Evolutionary conservation across 2,888 invertebrate genomes (phyloP).

Genomic region (Thera obeliscata): DNA sequence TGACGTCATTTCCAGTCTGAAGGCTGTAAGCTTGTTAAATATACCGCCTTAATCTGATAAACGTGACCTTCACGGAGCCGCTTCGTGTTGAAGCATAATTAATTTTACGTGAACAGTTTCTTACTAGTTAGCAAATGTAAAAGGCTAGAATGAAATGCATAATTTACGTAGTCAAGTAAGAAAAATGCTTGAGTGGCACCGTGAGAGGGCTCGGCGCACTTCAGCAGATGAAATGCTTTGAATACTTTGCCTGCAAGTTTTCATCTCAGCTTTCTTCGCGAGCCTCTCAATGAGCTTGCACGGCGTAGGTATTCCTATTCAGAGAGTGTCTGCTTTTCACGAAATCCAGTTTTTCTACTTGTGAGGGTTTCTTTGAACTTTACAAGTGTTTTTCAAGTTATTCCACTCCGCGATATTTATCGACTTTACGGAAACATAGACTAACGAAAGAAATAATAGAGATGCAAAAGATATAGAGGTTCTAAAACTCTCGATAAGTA

Average conservation of each 20-base stretch:
- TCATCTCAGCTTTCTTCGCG: conserved; percentile 50
- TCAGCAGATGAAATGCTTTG: conserved; percentile 54
- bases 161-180: conserved; percentile 23
- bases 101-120: conserved; percentile 34
- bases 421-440: not conserved
- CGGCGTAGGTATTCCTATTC: conserved; percentile 50
- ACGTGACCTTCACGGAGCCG: conserved; percentile 52
- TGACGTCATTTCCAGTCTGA: conserved; percentile 74
- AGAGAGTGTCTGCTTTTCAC: conserved; percentile 45
- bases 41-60: conserved; percentile 68
- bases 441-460: not conserved
- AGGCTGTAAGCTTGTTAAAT: conserved; percentile 67
- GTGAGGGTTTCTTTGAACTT: conserved; percentile 32
- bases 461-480: not conserved
- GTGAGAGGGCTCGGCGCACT: conserved; percentile 42
- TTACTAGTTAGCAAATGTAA: conserved; percentile 29
- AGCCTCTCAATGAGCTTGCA: conserved; percentile 45
- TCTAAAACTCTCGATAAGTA: conserved; percentile 12
- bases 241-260: conserved; percentile 53
- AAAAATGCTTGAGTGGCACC: conserved; percentile 42
- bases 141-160: conserved; percentile 8
- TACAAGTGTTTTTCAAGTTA: conserved; percentile 21
- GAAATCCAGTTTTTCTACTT: conserved; percentile 34
- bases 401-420: not conserved
- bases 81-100: conserved; percentile 42